These are phyloP conservation scores for Caenorhabditis imperialis DNA, from an alignment of 2,888 invertebrate genomes.

Conservation along the genomic window DNA sequence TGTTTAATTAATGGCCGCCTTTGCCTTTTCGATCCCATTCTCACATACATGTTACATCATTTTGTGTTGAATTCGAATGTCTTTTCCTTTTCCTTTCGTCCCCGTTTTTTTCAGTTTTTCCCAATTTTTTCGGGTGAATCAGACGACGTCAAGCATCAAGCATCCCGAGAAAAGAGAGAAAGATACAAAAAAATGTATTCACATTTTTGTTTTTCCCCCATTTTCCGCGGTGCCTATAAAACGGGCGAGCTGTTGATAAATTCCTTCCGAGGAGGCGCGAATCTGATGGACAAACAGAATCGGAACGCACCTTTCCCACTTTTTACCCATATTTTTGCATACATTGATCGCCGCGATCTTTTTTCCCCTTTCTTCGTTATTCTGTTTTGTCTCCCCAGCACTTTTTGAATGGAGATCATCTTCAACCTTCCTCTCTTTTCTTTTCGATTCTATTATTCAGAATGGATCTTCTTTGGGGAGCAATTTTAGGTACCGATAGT, in stretches of 20 bases:
- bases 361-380: conserved; percentile 3
- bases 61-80: conserved; percentile 21
- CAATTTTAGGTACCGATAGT: too few species aligned
- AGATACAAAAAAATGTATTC: too few species aligned
- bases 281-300: conserved; percentile 37
- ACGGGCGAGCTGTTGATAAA: too few species aligned
- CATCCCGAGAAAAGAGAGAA: conserved; percentile 6
- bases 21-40: conserved; percentile 3
- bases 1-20: conserved; percentile 38
- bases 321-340: conserved; percentile 44
- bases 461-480: too few species aligned
- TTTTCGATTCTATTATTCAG: too few species aligned
- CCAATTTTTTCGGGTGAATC: conserved; percentile 10
- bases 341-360: conserved; percentile 35
- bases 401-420: background rate
- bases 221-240: too few species aligned
- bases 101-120: background rate
- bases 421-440: too few species aligned
- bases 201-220: too few species aligned
- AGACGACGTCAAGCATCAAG: conserved; percentile 4
- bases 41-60: conserved; percentile 40
- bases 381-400: too few species aligned
- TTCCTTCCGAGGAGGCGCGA: background rate
- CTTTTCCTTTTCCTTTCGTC: too few species aligned
- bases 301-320: conserved; percentile 27